Percentiles rank a stretch among this genome's conserved stretches.
These are phyloP conservation scores for Chamaea fasciata DNA, from an alignment of 2,113 vertebrate genomes.

Conservation along the genomic window DNA sequence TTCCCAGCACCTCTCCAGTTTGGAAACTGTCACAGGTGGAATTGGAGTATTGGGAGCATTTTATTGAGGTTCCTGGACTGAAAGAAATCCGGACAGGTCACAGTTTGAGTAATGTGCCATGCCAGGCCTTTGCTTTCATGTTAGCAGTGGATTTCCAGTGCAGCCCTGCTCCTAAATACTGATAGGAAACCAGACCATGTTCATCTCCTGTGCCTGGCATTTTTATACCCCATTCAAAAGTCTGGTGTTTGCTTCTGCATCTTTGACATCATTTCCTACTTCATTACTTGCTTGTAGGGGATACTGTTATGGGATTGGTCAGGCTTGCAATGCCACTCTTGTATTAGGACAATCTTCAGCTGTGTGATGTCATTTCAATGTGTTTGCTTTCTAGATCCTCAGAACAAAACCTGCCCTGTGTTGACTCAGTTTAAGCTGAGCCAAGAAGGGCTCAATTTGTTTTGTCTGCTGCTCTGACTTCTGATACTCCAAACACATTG, in stretches of 20 bases:
- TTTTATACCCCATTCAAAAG: background rate
- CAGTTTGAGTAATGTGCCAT: background rate
- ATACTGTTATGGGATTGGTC: background rate
- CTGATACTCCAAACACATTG: background rate
- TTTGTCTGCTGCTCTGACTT: background rate
- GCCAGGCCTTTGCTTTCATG: background rate
- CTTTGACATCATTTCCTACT: background rate
- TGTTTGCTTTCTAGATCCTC: background rate
- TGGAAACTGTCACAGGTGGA: background rate
- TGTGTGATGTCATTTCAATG: background rate
- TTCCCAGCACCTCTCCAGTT: background rate
- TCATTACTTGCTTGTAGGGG: background rate
- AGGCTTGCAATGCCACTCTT: background rate
- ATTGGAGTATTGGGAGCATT: background rate
- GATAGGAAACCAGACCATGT: background rate
- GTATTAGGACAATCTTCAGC: background rate
- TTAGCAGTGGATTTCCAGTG: background rate
- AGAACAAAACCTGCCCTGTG: background rate
- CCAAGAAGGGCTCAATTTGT: background rate
- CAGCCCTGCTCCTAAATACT: background rate
- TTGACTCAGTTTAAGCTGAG: background rate
- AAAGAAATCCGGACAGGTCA: background rate
- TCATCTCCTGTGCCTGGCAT: background rate
- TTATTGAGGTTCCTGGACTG: background rate
- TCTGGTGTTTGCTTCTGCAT: background rate